Percentiles rank a stretch among this genome's conserved stretches.
phyloP scores from a whole-genome alignment of 1,140 invertebrate species.

The Drosophila nigrodunni region DNA sequence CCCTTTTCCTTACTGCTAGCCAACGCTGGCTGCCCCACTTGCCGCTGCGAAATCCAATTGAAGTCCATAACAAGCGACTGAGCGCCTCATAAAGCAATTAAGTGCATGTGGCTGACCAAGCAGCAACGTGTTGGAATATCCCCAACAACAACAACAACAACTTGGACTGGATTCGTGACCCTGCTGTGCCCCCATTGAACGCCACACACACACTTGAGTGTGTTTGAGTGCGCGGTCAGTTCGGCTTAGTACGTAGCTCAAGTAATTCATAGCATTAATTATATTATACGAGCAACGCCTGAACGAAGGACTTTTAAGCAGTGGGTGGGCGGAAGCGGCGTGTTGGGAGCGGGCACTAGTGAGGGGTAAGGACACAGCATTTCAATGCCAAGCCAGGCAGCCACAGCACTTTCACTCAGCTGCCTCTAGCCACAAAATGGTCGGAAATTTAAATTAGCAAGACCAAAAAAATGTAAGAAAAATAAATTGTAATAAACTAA shows the following conservation, averaged over 20 bases:
- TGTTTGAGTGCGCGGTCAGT: conserved; percentile 36
- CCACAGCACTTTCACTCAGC: conserved; percentile 9
- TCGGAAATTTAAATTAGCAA: conserved; percentile 19
- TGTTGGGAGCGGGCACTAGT: neutral
- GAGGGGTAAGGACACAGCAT: neutral
- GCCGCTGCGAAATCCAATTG: conserved; percentile 72
- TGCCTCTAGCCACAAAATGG: conserved; percentile 1
- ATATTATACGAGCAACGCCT: conserved; percentile 66
- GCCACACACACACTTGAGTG: conserved; percentile 10
- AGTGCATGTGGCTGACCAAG: conserved; percentile 81
- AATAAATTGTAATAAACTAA: neutral
- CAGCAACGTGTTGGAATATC: conserved; percentile 76
- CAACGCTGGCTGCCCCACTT: conserved; percentile 4
- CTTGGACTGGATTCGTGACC: conserved; percentile 31
- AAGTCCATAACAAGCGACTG: conserved; percentile 81
- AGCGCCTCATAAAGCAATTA: conserved; percentile 82
- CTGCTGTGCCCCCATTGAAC: conserved; percentile 13
- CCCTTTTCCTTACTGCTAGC: neutral
- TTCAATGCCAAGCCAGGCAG: too few species aligned
- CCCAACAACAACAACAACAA: conserved; percentile 39
- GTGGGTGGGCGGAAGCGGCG: neutral
- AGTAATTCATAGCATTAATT: conserved; percentile 81
- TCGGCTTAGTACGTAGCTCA: conserved; percentile 53
- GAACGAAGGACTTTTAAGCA: neutral
- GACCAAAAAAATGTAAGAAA: neutral